A percentile compares a stretch with the other conserved stretches of the same genome.
Conservation (phyloP, 2,888 invertebrate genomes). For the Conomelus anceps region DNA sequence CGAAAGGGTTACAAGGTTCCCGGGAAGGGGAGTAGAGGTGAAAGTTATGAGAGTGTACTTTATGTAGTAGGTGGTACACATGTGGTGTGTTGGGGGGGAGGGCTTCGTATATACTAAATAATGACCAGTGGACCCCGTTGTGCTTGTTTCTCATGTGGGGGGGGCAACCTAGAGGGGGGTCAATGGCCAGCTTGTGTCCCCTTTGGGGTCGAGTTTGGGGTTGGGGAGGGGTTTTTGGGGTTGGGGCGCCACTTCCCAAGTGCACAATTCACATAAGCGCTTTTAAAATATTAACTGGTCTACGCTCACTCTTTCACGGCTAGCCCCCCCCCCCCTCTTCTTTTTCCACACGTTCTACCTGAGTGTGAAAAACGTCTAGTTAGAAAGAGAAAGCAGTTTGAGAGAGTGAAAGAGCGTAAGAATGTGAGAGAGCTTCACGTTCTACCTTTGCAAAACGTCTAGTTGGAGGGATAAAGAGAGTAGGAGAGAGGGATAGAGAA, state of each 20-base stretch:
- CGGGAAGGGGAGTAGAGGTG: background rate
- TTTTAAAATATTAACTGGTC: conserved; percentile 10
- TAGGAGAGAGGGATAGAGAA: too few relatives aligned
- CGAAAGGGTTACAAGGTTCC: background rate
- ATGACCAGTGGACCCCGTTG: background rate
- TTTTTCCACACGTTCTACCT: background rate
- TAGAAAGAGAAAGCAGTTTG: too few relatives aligned
- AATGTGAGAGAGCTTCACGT: too few relatives aligned
- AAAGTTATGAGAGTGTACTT: background rate
- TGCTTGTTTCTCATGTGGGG: too few relatives aligned
- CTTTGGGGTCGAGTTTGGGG: background rate
- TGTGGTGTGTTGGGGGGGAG: background rate
- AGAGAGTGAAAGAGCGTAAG: too few relatives aligned
- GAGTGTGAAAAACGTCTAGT: too few relatives aligned
- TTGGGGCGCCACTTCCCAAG: background rate
- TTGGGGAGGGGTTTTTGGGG: background rate
- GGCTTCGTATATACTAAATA: background rate
- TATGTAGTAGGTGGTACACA: background rate
- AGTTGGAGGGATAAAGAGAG: too few relatives aligned
- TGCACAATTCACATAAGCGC: conserved; percentile 7
- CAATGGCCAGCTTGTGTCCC: background rate
- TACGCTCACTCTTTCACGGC: background rate
- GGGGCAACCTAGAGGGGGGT: background rate
- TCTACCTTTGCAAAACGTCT: too few relatives aligned
- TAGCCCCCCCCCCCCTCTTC: background rate